Evolutionary conservation across 1,140 invertebrate species (phyloP), one percentile per base, ranked within the genome.

Genomic region (Drosophila fuyamai): DNA sequence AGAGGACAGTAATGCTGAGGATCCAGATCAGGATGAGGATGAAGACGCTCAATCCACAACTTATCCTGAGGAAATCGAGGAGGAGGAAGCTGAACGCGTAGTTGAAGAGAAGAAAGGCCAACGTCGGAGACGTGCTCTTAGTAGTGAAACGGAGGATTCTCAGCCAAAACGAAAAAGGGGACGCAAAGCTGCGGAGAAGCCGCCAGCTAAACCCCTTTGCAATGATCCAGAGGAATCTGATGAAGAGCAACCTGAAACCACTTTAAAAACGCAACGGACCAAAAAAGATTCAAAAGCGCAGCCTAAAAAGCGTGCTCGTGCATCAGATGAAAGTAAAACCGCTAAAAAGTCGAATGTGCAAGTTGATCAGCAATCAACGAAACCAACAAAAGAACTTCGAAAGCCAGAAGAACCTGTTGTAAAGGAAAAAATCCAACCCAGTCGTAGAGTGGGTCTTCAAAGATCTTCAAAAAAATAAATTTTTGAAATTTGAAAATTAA

Each of bases 1-100:
- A 18, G 78, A 74, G 8, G 75, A 72, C 8, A 83, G 70, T 47
- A 70, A 62, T 74, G 43, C 51, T 14, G 67, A 44, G 12, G 77
- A 80, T 16, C 18, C 56, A 12, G 29, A 61, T 8, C 13, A 51
- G 61, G 29, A 65, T 8, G 23, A 40, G 0, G 59, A 67, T 4
- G 61, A 72, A 35, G 73, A 73, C 9, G 32, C 16, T 36, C 36
- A 46, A 0, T 53, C 55, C 1, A 59, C 50, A 12, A 44, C 36
- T 2, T 48, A 55, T 18, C 32, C 51, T 5, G 51, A 51, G 5
- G 53, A 65, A 7, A 63, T 74, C 2, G 59, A 72, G 5, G 36
- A 56, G 9, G 55, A 58, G 8, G 59, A 65, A 3, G 50, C 65
- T 27, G 23, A 40, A 58, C 53, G 35, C 36, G 16, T 65, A 43